phyloP scores from a whole-genome alignment of 1,140 invertebrate genomes.

The Thaumetopoea pityocampa region DNA sequence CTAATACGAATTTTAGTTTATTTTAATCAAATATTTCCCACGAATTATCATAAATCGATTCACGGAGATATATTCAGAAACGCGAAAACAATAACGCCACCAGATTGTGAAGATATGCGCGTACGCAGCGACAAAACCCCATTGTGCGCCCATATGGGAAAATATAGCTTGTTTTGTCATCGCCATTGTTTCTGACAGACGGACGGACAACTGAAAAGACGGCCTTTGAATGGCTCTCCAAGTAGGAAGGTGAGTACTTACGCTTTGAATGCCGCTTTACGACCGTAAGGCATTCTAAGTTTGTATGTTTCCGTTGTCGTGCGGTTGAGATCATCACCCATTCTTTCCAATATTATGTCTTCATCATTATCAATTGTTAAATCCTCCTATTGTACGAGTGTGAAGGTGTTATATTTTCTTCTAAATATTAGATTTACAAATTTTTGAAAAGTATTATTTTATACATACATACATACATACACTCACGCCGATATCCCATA shows the following conservation, averaged over 20 bases:
- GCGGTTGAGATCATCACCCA: too few relatives aligned
- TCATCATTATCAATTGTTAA: too few relatives aligned
- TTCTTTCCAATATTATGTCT: too few relatives aligned
- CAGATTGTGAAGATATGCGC: conserved; percentile 41
- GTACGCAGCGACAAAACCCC: conserved; percentile 37
- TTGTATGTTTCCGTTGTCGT: conserved; percentile 23
- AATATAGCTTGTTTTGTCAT: conserved; percentile 69
- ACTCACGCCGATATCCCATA: too few relatives aligned
- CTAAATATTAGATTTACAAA: too few relatives aligned
- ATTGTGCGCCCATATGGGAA: conserved; percentile 70
- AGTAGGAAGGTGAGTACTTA: conserved; percentile 42
- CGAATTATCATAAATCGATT: too few relatives aligned
- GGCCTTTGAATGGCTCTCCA: conserved; percentile 60
- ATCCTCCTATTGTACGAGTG: too few relatives aligned
- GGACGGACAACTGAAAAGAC: conserved; percentile 71
- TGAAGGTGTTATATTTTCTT: too few relatives aligned
- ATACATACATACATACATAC: too few relatives aligned
- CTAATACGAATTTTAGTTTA: too few relatives aligned
- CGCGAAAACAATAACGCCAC: conserved; percentile 41
- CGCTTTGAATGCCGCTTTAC: conserved; percentile 34
- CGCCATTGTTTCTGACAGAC: conserved; percentile 63
- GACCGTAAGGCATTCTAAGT: conserved; percentile 35
- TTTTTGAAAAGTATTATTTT: too few relatives aligned
- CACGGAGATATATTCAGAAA: conserved; percentile 34
- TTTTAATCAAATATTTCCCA: too few relatives aligned